Conservation (phyloP, 2,113 vertebrate species). For the Trogon surrucura region DNA sequence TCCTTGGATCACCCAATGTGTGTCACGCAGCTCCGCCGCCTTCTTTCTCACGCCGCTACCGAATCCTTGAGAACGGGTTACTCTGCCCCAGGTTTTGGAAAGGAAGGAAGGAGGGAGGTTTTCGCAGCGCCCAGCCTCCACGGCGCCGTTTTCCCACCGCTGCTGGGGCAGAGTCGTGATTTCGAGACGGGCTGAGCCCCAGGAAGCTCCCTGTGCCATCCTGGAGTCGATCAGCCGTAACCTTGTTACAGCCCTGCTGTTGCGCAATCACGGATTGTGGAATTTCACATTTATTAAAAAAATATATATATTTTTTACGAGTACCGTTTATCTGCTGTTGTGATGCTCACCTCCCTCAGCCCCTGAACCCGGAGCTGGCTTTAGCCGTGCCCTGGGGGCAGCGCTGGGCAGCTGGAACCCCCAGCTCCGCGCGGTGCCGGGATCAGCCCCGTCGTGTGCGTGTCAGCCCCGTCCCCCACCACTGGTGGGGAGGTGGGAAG, state of each 20-base stretch:
- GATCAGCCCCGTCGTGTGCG: background rate
- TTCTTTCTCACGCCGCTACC: background rate
- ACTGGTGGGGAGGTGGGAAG: background rate
- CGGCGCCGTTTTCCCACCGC: background rate
- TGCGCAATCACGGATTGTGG: background rate
- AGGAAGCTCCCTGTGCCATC: background rate
- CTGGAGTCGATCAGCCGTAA: background rate
- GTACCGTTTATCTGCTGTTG: background rate
- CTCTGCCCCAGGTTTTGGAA: background rate
- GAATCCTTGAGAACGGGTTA: background rate
- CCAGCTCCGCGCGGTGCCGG: fast-evolving
- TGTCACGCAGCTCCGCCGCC: background rate
- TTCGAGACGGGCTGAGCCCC: background rate
- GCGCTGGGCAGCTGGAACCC: fast-evolving
- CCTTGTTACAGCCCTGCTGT: background rate
- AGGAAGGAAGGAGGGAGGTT: background rate
- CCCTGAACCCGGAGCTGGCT: no score
- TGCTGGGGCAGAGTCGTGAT: fast-evolving
- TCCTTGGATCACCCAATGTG: background rate
- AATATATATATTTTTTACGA: background rate
- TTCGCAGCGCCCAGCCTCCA: background rate
- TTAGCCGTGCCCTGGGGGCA: background rate
- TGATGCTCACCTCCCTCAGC: background rate
- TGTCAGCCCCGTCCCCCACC: background rate
- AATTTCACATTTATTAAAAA: background rate